Conservation (phyloP, 2,797 vertebrate species). For the Melanogrammus aeglefinus region DNA sequence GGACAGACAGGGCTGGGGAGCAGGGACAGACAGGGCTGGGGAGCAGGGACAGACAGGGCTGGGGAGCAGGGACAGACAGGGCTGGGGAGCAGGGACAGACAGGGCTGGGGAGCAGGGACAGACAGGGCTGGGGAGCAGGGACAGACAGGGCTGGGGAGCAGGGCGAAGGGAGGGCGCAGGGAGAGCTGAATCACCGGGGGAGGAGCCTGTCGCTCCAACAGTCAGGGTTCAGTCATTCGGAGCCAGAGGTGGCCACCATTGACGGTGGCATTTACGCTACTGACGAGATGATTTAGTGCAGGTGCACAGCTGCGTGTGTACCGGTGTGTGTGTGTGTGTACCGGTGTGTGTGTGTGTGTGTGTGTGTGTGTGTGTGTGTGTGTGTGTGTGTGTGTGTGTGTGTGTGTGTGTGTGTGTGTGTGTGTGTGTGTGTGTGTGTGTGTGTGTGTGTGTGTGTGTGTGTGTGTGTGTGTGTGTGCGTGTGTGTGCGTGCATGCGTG, state of each 20-base stretch:
- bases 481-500: not conserved
- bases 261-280: not conserved
- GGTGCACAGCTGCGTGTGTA: not conserved
- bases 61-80: too few relatives aligned
- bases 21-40: not conserved
- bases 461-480: constrained; percentile 7
- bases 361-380: too few relatives aligned
- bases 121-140: not conserved
- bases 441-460: too few relatives aligned
- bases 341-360: not conserved
- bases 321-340: too few relatives aligned
- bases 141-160: not conserved
- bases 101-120: too few relatives aligned
- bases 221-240: not conserved
- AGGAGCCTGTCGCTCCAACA: not conserved
- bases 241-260: not conserved
- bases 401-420: not conserved
- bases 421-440: not conserved
- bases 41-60: not conserved
- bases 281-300: not conserved
- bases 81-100: not conserved
- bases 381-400: not conserved
- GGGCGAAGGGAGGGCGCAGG: not conserved
- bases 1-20: not conserved
- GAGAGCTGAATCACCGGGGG: not conserved